Conservation (phyloP, 2,888 invertebrate genomes). For the Perithous albicinctus region DNA sequence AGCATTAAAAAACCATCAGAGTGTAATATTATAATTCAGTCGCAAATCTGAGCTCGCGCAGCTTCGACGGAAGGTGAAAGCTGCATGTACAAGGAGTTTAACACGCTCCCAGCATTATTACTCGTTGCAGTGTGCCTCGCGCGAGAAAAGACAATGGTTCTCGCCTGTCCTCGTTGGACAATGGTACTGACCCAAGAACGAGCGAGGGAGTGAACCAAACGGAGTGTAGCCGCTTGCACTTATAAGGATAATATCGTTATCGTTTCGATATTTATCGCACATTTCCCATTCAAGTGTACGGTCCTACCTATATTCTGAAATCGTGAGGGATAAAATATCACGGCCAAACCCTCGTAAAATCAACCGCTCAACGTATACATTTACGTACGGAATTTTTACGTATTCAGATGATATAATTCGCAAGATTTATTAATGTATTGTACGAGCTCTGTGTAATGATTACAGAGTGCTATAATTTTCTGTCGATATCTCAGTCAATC, state of each 20-base stretch:
- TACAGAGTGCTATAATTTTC: constrained; percentile 67
- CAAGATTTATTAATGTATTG: constrained; percentile 65
- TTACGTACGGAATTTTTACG: constrained; percentile 52
- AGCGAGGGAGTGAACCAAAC: constrained; percentile 52
- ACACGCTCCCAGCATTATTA: constrained; percentile 67
- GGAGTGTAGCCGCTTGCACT: constrained; percentile 52
- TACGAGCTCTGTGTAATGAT: constrained; percentile 66
- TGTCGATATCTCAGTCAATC: constrained; percentile 58
- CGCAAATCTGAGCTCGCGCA: constrained; percentile 50
- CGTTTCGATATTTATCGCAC: constrained; percentile 71
- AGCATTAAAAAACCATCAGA: constrained; percentile 40
- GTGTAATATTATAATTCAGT: constrained; percentile 55
- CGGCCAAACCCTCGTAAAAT: constrained; percentile 59
- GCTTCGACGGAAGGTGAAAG: constrained; percentile 65
- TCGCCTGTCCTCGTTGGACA: constrained; percentile 70
- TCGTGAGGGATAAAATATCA: constrained; percentile 68
- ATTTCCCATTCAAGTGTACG: constrained; percentile 55
- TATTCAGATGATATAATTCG: constrained; percentile 63
- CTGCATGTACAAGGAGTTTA: constrained; percentile 60
- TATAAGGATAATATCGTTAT: constrained; percentile 72
- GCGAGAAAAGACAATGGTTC: constrained; percentile 70
- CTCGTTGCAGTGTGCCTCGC: constrained; percentile 52
- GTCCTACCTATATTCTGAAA: constrained; percentile 50
- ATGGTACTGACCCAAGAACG: constrained; percentile 67
- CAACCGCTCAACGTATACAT: constrained; percentile 47